A percentile compares a stretch with the other conserved stretches of the same genome.
Evolutionary conservation across 2,797 vertebrate species (phyloP).

Genomic region (Borostomias antarcticus): DNA sequence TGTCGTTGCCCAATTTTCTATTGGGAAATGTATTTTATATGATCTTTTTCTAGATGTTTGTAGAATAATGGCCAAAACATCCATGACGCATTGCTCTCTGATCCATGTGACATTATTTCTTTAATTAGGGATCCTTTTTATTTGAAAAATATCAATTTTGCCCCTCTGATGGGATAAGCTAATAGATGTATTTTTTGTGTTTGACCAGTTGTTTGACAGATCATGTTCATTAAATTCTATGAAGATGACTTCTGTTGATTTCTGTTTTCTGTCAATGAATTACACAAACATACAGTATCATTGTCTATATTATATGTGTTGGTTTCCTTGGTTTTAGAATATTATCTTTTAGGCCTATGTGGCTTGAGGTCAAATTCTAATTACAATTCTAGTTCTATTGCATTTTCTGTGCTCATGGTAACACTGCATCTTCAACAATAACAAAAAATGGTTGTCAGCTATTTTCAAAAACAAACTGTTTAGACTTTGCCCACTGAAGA

Average conservation of each 20-base stretch:
- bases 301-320: no score
- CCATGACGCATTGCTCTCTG: slow-evolving; percentile 33
- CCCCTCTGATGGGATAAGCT: slow-evolving; percentile 34
- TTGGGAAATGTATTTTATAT: slow-evolving; percentile 63
- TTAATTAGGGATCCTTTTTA: slow-evolving; percentile 17
- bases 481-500: no score
- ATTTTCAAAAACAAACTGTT: no score
- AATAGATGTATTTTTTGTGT: slow-evolving; percentile 37
- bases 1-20: slow-evolving; percentile 47
- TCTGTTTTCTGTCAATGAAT: not conserved
- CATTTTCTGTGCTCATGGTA: no score
- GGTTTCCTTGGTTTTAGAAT: not conserved
- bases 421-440: no score
- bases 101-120: slow-evolving; percentile 39
- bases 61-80: slow-evolving; percentile 30
- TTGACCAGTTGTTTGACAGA: slow-evolving; percentile 40
- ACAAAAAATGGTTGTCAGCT: no score
- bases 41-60: slow-evolving; percentile 47
- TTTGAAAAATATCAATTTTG: slow-evolving; percentile 46
- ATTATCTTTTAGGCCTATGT: not conserved
- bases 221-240: slow-evolving; percentile 57
- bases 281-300: not conserved
- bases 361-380: no score
- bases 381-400: no score
- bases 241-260: slow-evolving; percentile 31